Percentiles rank a stretch among this genome's conserved stretches.
These are phyloP conservation scores for Temnothorax rugatulus DNA, from an alignment of 2,888 invertebrate genomes.

Conservation along the genomic window DNA sequence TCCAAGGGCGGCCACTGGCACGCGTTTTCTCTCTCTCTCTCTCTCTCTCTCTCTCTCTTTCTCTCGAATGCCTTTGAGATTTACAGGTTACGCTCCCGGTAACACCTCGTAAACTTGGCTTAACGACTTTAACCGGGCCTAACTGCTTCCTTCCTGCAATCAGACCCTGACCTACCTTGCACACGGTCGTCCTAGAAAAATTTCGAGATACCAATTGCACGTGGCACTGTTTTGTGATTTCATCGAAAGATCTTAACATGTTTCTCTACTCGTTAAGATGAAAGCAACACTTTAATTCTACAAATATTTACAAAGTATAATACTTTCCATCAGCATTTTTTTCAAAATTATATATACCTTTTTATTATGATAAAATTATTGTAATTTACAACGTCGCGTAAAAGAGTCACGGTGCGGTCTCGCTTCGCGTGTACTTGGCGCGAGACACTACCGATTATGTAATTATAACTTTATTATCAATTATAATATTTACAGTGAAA, in stretches of 20 bases:
- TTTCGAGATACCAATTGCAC: slow-evolving; percentile 53
- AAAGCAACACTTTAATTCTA: not conserved
- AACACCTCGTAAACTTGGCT: slow-evolving; percentile 86
- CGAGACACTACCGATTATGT: no score
- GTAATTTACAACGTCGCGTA: no score
- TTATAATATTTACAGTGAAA: not conserved
- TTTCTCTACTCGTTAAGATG: not conserved
- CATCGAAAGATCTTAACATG: not conserved
- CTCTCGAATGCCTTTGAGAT: slow-evolving; percentile 83
- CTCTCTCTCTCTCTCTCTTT: slow-evolving; percentile 63
- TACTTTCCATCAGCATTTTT: not conserved
- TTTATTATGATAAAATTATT: not conserved
- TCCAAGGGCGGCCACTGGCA: slow-evolving; percentile 86
- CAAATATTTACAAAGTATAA: not conserved
- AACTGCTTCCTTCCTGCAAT: slow-evolving; percentile 86
- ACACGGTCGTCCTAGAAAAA: slow-evolving; percentile 75
- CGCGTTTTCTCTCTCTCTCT: slow-evolving; percentile 76
- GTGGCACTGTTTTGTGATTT: slow-evolving; percentile 20
- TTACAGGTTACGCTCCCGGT: slow-evolving; percentile 86
- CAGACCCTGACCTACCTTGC: slow-evolving; percentile 84
- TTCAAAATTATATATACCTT: not conserved
- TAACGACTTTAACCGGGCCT: slow-evolving; percentile 86
- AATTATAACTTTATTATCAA: no score
- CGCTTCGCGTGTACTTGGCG: no score
- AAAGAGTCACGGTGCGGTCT: no score